Evolutionary conservation across 2,797 vertebrate species (phyloP).

Genomic region (Fringilla coelebs): DNA sequence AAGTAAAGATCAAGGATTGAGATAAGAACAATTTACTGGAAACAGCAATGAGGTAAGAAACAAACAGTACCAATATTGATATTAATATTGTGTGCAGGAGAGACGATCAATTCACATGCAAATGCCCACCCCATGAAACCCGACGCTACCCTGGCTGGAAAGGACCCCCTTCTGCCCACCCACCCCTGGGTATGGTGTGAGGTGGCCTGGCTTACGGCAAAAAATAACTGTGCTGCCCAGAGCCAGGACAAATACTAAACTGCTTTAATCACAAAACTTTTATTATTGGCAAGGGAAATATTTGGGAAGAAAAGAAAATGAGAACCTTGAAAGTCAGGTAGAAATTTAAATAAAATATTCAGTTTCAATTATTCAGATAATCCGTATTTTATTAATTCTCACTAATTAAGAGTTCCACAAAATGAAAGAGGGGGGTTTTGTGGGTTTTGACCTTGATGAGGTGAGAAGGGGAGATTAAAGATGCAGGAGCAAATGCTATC

Average conservation of each 20-base stretch:
- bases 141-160: fast-evolving
- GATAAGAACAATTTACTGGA: neutral
- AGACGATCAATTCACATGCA: neutral
- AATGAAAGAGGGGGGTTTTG: neutral
- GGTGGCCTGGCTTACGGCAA: neutral
- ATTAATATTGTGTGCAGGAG: no score
- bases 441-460: neutral
- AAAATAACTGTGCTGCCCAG: neutral
- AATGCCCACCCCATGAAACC: fast-evolving
- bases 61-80: neutral
- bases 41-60: neutral
- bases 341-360: neutral
- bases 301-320: neutral
- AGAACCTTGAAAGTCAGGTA: neutral
- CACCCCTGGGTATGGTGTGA: fast-evolving
- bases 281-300: neutral
- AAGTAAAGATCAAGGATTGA: neutral
- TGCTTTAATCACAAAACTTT: neutral
- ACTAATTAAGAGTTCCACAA: neutral
- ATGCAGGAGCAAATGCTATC: neutral
- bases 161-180: neutral
- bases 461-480: neutral
- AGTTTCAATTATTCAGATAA: neutral
- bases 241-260: neutral
- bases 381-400: neutral